Evolutionary conservation across 2,113 vertebrate species (phyloP).

Genomic region (Diadophis punctatus): DNA sequence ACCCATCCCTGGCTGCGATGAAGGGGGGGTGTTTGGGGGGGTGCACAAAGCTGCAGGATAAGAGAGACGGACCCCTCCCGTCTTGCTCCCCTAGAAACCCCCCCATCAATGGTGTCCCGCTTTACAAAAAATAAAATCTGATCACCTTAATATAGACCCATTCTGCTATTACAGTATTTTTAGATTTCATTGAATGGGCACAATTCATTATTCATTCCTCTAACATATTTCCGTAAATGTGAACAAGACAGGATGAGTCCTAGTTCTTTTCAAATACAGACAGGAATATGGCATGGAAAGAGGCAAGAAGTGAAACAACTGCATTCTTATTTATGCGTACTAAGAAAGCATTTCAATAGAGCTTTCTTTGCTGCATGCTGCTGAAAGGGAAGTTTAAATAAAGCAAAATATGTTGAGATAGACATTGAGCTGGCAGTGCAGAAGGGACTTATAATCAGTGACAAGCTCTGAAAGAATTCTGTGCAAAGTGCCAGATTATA

Average conservation of each 20-base stretch:
- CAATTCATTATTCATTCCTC: neutral
- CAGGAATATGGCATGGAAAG: neutral
- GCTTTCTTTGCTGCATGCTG: neutral
- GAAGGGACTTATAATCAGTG: neutral
- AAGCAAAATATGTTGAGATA: neutral
- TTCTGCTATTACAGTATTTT: neutral
- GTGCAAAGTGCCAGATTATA: neutral
- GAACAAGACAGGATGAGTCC: neutral
- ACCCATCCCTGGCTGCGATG: no score
- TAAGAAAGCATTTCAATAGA: neutral
- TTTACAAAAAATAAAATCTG: no score
- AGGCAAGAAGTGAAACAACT: neutral
- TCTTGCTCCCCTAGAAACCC: no score
- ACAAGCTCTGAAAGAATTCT: neutral
- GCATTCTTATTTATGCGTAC: neutral
- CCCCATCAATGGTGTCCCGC: no score
- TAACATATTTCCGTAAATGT: neutral
- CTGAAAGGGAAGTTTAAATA: neutral
- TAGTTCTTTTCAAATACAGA: neutral
- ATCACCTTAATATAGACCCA: no score
- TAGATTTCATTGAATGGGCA: neutral
- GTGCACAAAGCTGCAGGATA: no score
- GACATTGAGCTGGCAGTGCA: neutral
- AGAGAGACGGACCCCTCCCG: no score
- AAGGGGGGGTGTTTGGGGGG: no score